Conservation (phyloP, 2,888 invertebrate species). For the Biston betularia region DNA sequence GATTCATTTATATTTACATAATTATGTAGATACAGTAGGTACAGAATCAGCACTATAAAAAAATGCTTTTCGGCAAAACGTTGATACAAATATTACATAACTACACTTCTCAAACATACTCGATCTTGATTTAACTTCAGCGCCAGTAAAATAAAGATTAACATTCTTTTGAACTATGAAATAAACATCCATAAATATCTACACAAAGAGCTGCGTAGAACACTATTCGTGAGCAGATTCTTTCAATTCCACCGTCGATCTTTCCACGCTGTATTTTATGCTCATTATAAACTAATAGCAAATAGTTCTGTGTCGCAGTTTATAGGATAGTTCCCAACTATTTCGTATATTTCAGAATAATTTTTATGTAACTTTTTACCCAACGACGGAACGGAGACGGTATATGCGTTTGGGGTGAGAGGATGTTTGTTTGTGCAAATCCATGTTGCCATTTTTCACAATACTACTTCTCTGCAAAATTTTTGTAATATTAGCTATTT, state of each 20-base stretch:
- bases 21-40: too few species aligned
- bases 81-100: constrained; percentile 27
- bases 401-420: too few species aligned
- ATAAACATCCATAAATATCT: constrained; percentile 37
- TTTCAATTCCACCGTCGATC: constrained; percentile 37
- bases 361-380: too few species aligned
- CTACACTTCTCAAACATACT: constrained; percentile 17
- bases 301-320: neutral
- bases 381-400: too few species aligned
- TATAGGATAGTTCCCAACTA: neutral
- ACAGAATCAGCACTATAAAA: neutral
- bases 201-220: constrained; percentile 29
- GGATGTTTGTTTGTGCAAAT: too few species aligned
- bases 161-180: constrained; percentile 38
- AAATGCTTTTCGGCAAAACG: constrained; percentile 14
- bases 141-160: constrained; percentile 37
- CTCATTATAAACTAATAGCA: constrained; percentile 32
- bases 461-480: too few species aligned
- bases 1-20: neutral
- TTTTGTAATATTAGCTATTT: too few species aligned
- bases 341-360: neutral
- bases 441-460: too few species aligned
- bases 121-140: constrained; percentile 30
- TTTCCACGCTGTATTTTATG: constrained; percentile 34
- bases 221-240: constrained; percentile 35